phyloP scores from a whole-genome alignment of 2,113 vertebrate species.

The Gymnogyps californianus region DNA sequence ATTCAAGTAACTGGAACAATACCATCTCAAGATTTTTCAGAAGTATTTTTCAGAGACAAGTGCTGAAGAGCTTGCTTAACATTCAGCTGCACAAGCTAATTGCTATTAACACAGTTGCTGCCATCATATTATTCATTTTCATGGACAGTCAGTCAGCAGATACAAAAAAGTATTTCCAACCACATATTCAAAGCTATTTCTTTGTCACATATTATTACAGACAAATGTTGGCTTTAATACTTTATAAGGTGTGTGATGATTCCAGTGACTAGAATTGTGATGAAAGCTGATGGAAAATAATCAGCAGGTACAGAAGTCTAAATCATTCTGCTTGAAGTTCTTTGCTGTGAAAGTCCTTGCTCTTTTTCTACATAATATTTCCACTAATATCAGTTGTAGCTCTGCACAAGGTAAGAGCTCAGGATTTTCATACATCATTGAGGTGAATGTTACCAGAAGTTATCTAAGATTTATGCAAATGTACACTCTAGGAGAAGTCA shows the following conservation, averaged over 20 bases:
- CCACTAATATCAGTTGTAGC: not conserved
- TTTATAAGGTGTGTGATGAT: not conserved
- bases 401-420: not conserved
- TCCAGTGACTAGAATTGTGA: not conserved
- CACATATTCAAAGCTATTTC: not conserved
- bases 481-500: not conserved
- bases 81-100: not conserved
- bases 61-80: not conserved
- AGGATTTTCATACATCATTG: not conserved
- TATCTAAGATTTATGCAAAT: slow-evolving; percentile 38
- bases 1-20: not conserved
- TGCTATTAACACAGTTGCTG: not conserved
- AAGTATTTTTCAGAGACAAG: not conserved
- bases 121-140: not conserved
- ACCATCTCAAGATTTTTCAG: not conserved
- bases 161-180: not conserved
- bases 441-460: not conserved
- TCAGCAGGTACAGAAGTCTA: not conserved
- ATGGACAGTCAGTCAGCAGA: not conserved
- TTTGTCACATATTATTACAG: not conserved
- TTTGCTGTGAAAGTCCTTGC: not conserved
- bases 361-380: not conserved
- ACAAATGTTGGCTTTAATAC: not conserved
- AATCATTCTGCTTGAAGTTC: not conserved
- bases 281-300: slow-evolving; percentile 8